These are phyloP conservation scores for Uromys caudimaculatus DNA, from an alignment of 2,797 vertebrate genomes.

Conservation along the genomic window DNA sequence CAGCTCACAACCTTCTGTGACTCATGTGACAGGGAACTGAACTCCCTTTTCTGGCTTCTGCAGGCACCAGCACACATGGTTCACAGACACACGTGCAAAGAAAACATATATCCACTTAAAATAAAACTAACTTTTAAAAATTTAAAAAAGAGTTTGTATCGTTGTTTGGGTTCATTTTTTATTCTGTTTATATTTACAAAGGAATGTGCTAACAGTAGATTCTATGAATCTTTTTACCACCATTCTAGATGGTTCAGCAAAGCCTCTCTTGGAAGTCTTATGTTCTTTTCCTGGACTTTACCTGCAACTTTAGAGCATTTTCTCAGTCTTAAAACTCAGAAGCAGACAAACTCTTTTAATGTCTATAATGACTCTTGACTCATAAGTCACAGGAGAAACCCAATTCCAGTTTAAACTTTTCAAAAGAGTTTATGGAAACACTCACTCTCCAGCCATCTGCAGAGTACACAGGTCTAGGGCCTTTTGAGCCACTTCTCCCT, in stretches of 20 bases:
- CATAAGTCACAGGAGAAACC: not conserved
- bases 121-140: not conserved
- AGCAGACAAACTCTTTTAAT: not conserved
- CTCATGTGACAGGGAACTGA: not conserved
- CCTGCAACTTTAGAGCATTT: conserved; percentile 19
- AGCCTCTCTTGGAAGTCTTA: not conserved
- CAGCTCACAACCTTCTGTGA: not conserved
- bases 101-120: not conserved
- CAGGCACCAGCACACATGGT: not conserved
- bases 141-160: not conserved
- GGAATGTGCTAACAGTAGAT: not conserved
- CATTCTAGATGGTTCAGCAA: not conserved
- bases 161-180: not conserved
- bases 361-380: conserved; percentile 38
- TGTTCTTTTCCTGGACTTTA: not conserved
- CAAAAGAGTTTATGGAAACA: not conserved
- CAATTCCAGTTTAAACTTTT: conserved; percentile 45
- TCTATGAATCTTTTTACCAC: not conserved
- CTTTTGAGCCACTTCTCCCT: not conserved
- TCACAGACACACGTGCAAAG: not conserved
- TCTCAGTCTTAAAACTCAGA: not conserved
- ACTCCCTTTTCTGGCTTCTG: not conserved
- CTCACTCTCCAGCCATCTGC: not conserved
- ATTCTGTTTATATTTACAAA: not conserved
- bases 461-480: not conserved